Evolutionary conservation across 2,797 vertebrate genomes (phyloP), one percentile per base, ranked within the genome.

Genomic region (Halcyon smyrnensis): DNA sequence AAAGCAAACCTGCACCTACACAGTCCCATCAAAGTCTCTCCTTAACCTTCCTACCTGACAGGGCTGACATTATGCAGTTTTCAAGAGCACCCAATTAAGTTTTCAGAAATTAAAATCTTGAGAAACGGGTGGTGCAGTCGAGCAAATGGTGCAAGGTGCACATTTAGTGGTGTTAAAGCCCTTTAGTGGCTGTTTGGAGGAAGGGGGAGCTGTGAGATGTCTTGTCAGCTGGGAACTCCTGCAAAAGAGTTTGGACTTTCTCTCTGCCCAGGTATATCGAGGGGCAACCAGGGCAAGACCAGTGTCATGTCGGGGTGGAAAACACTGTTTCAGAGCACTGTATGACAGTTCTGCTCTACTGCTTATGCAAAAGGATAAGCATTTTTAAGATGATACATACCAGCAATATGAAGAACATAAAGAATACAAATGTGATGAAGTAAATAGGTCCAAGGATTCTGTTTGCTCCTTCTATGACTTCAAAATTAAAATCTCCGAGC

Each of bases 401-500:
- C 97, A 98, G 87, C 78, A 98, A 64, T 24, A 98, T n/a, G 80
- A 98, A 98, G 97, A 98, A 97, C 69, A 98, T 95, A 27, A 97
- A 97, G 95, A 98, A 98, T 57, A 98, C 96, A 57, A 98, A 98
- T 3, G 98, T 98, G 90, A 98, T 97, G 95, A 98, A 98, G 89
- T 98, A 98, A 97, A 98, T 88, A 21, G 98, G 98, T 63, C 98
- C 98, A 90, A 98, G 95, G 90, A 98, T 90, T 82, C 85, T 90
- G 85, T 91, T 95, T 84, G 95, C 97, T 67, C 97, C 94, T 90
- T 98, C 97, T 93, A 97, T 95, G 64, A 91, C 87, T 56, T 95
- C 93, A 90, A 98, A 98, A 84, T 98, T 90, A 87, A 98, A 98
- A 96, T 98, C 98, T 92, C 98, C 98, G 67, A 98, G 97, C 82